Base-by-base conservation (phyloP, 2,888 invertebrate species). In the Anoncus sp. region DNA sequence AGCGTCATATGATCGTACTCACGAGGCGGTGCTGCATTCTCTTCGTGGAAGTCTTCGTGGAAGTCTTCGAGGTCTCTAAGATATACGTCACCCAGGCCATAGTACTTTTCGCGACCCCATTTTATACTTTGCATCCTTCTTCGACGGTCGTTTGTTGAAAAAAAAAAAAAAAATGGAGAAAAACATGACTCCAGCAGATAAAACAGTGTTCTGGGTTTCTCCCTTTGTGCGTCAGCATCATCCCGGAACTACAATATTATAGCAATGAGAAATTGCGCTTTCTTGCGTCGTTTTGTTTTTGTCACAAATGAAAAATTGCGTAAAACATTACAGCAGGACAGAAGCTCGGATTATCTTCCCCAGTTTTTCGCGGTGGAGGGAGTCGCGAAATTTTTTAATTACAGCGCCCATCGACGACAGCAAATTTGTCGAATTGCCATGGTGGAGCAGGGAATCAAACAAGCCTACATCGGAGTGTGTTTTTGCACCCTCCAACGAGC, bases 41-140 rank as follows among this genome's bases (percentile, higher is more conserved):
- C 69, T 74, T 77, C 65, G 76, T 73, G 63, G 67, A 80, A 77
- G 67, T 60, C 69, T 74, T 77, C 65, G 76, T 73, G 63, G 67
- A 80, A 77, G 67, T 51, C 65, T 74, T 69, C 60, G 70, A 73
- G 75, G 75, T 69, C 43, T 66, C 55, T 45, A 75, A 77, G 71
- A 57, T 65, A 59, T 70, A 72, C 62, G 62, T 16, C 35, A 60
- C 10, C 6, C 75, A 69, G 51, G 70, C 63, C 62, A 72, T 49
- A 75, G 47, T 51, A 70, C 69, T 70, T 65, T 27, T 43, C 51
- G 75, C 81, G 82, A 82, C 80, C 83, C 75, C 85, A 80, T 84
- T 84, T 77, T 67, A 79, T 75, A 72, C 45, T 53, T 65, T 16
- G 47, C 49, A 31, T 71, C 22, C 62, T 40, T 45, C 4, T 43